Evolutionary conservation across 2,888 invertebrate species (phyloP).

Genomic region (Diadromus collaris): DNA sequence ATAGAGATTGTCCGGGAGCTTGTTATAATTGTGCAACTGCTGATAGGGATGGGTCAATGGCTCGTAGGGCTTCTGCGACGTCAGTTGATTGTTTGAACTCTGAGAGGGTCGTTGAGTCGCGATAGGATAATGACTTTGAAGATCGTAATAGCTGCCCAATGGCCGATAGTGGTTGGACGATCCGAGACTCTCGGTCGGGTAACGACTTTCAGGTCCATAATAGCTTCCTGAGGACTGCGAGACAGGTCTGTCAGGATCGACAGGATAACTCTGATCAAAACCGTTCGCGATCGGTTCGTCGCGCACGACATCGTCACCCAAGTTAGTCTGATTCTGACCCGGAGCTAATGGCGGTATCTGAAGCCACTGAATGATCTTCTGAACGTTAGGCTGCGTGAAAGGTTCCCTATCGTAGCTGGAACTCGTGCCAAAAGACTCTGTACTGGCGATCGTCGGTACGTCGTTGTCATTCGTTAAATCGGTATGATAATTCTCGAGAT

Average conservation of each 20-base stretch:
- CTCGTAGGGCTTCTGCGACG: conserved; percentile 1
- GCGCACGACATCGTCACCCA: conserved; percentile 46
- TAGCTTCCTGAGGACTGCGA: conserved; percentile 29
- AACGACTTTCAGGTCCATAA: not conserved
- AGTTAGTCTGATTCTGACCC: conserved; percentile 59
- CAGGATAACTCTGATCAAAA: conserved; percentile 66
- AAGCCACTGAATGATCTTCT: conserved; percentile 73
- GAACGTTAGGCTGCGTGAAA: conserved; percentile 58
- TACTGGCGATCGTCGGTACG: not conserved
- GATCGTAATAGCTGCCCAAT: not conserved
- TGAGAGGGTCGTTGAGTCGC: conserved; percentile 3
- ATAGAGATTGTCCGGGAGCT: not conserved
- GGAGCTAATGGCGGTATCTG: conserved; percentile 69
- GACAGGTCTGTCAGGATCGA: conserved; percentile 66
- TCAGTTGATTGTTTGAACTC: not conserved
- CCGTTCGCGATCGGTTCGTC: conserved; percentile 57
- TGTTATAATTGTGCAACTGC: conserved; percentile 22
- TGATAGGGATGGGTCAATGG: conserved; percentile 17
- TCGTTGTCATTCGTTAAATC: conserved; percentile 25
- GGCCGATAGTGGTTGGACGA: not conserved
- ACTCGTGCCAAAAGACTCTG: conserved; percentile 15
- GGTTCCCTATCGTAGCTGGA: conserved; percentile 53
- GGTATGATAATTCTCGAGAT: conserved; percentile 30
- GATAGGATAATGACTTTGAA: not conserved
- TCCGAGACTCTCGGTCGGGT: not conserved